Percentiles rank a stretch among this genome's conserved stretches.
These are phyloP conservation scores for Catocala nupta DNA, from an alignment of 2,888 invertebrate species.

Conservation along the genomic window DNA sequence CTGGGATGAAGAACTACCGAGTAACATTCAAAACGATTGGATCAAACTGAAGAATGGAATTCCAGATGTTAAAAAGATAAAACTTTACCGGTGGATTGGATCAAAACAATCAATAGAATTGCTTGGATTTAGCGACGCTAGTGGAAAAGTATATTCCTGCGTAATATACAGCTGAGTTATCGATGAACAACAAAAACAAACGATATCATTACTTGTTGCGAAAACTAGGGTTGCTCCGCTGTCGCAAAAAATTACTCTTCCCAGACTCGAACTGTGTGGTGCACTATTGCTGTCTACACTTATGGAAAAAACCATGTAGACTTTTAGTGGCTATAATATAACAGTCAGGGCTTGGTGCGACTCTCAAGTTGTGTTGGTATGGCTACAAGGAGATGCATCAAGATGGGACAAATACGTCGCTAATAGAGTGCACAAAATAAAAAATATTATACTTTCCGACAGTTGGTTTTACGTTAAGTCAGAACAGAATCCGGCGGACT, in stretches of 20 bases:
- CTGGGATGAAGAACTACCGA: neutral
- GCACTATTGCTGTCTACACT: slow-evolving; percentile 30
- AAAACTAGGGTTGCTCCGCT: slow-evolving; percentile 41
- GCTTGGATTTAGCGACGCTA: slow-evolving; percentile 38
- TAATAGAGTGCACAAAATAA: slow-evolving; percentile 15
- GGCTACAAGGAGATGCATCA: slow-evolving; percentile 14
- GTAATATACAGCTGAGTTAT: slow-evolving; percentile 22
- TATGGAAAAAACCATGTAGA: slow-evolving; percentile 18
- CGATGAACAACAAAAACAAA: neutral
- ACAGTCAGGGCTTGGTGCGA: slow-evolving; percentile 25
- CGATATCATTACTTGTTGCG: slow-evolving; percentile 22
- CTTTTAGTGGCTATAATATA: neutral
- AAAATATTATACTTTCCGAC: slow-evolving; percentile 2
- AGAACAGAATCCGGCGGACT: slow-evolving; percentile 5
- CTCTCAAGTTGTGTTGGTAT: slow-evolving; percentile 14
- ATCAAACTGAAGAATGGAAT: slow-evolving; percentile 2
- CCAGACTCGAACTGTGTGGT: slow-evolving; percentile 37
- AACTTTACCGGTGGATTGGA: slow-evolving; percentile 7
- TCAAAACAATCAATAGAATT: slow-evolving; percentile 22
- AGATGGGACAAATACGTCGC: slow-evolving; percentile 15
- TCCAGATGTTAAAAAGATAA: neutral
- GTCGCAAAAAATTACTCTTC: slow-evolving; percentile 26
- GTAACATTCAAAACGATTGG: neutral
- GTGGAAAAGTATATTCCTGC: slow-evolving; percentile 10
- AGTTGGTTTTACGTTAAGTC: slow-evolving; percentile 4